Evolutionary conservation across 1,140 invertebrate species (phyloP).

Genomic region (Drosophila watanabei): DNA sequence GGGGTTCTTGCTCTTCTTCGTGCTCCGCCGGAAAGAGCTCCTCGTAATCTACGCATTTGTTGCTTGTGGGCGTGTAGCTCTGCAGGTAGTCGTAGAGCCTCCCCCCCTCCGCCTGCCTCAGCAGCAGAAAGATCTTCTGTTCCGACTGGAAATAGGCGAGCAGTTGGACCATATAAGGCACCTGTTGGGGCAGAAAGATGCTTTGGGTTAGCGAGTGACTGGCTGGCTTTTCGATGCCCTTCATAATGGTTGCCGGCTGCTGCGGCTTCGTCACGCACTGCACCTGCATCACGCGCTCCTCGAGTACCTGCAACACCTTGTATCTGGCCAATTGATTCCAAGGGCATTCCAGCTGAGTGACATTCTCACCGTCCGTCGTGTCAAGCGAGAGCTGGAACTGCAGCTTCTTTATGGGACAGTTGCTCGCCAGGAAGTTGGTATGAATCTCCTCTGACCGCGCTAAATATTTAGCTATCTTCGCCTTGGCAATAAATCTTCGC

Average conservation of each 20-base stretch:
- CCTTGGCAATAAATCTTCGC: constrained; percentile 80
- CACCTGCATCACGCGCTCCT: constrained; percentile 86
- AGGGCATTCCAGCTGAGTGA: constrained; percentile 66
- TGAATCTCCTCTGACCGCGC: constrained; percentile 86
- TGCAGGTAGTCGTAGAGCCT: constrained; percentile 85
- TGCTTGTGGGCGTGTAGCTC: constrained; percentile 58
- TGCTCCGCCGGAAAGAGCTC: constrained; percentile 62
- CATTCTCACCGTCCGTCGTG: constrained; percentile 48
- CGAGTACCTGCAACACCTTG: constrained; percentile 86
- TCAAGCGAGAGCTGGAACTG: constrained; percentile 78
- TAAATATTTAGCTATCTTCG: constrained; percentile 83
- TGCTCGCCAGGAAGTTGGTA: constrained; percentile 61
- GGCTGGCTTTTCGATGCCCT: constrained; percentile 86
- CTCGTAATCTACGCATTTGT: constrained; percentile 55
- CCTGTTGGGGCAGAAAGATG: constrained; percentile 86
- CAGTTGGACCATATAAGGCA: constrained; percentile 86
- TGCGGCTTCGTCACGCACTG: constrained; percentile 85
- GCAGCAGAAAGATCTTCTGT: constrained; percentile 86
- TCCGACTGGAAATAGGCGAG: constrained; percentile 86
- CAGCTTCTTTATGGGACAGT: constrained; percentile 43
- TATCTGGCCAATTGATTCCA: constrained; percentile 86
- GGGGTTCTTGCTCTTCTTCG: not conserved
- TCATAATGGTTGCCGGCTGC: constrained; percentile 85
- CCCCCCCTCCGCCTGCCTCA: constrained; percentile 85
- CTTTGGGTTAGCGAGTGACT: constrained; percentile 81